Conservation (phyloP, 1,140 invertebrate genomes). For the Conopomorpha cramerella region DNA sequence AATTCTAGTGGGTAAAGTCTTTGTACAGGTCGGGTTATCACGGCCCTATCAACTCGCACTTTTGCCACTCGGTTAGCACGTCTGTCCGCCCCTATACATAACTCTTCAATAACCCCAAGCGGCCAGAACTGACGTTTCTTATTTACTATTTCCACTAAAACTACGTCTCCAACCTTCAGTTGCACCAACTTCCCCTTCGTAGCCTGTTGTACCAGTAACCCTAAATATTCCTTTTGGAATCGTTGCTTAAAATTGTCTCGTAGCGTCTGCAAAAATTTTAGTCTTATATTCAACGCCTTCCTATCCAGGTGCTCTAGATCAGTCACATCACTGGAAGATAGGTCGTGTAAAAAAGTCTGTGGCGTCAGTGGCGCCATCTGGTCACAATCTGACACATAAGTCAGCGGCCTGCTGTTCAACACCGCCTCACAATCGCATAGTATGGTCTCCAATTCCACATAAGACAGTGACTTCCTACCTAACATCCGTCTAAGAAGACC, state of each 20-base stretch:
- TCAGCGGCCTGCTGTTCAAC: slow-evolving; percentile 4
- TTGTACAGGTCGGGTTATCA: slow-evolving; percentile 3
- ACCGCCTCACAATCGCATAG: slow-evolving; percentile 5
- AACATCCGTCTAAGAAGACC: slow-evolving; percentile 3
- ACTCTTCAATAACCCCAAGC: slow-evolving; percentile 2
- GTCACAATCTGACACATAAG: slow-evolving; percentile 2
- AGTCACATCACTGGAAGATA: neutral
- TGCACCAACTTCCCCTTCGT: neutral
- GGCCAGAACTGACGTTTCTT: slow-evolving; percentile 2
- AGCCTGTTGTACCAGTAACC: neutral
- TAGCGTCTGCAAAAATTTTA: slow-evolving; percentile 3
- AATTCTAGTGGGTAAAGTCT: slow-evolving; percentile 4
- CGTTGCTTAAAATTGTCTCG: slow-evolving; percentile 3
- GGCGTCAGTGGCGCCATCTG: slow-evolving; percentile 3
- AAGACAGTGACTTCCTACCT: slow-evolving; percentile 1
- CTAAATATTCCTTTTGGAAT: slow-evolving; percentile 4
- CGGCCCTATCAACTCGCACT: slow-evolving; percentile 1
- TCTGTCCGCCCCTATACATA: slow-evolving; percentile 2
- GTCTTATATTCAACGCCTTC: neutral
- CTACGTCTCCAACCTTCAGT: slow-evolving; percentile 3
- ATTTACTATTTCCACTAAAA: slow-evolving; percentile 2
- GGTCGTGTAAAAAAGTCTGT: slow-evolving; percentile 1
- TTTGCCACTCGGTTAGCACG: neutral
- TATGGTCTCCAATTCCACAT: slow-evolving; percentile 2
- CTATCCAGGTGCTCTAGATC: slow-evolving; percentile 3